These are phyloP conservation scores for Sorex maritimensis DNA, from an alignment of 2,797 vertebrate species.

Conservation along the genomic window DNA sequence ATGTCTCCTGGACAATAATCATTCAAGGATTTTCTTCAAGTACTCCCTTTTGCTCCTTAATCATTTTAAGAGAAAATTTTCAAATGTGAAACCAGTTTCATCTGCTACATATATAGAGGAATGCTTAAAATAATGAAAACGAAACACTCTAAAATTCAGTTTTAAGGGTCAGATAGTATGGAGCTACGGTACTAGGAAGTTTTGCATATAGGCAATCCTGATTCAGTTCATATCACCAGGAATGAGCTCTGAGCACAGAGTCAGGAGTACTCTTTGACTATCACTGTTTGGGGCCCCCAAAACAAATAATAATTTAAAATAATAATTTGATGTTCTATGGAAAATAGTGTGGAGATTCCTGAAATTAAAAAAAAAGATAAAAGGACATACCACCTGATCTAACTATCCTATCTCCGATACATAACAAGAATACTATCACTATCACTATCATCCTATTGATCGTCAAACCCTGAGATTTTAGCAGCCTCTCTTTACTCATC, in stretches of 20 bases:
- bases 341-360: neutral
- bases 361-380: neutral
- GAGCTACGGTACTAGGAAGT: too few relatives aligned
- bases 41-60: neutral
- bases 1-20: neutral
- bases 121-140: neutral
- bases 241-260: too few relatives aligned
- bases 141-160: neutral
- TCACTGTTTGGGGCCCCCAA: too few relatives aligned
- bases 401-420: neutral
- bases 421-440: neutral
- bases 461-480: too few relatives aligned
- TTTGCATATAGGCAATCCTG: too few relatives aligned
- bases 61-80: conserved; percentile 32
- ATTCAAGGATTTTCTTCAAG: conserved; percentile 20
- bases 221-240: too few relatives aligned
- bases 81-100: conserved; percentile 42
- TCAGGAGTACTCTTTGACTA: too few relatives aligned
- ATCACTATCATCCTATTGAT: too few relatives aligned
- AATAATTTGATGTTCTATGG: neutral
- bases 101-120: neutral
- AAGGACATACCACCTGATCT: neutral
- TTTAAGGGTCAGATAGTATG: neutral
- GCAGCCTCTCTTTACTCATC: too few relatives aligned
- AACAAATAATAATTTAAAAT: too few relatives aligned